Evolutionary conservation across 2,797 vertebrate species (phyloP).

Genomic region (Florisuga fusca): DNA sequence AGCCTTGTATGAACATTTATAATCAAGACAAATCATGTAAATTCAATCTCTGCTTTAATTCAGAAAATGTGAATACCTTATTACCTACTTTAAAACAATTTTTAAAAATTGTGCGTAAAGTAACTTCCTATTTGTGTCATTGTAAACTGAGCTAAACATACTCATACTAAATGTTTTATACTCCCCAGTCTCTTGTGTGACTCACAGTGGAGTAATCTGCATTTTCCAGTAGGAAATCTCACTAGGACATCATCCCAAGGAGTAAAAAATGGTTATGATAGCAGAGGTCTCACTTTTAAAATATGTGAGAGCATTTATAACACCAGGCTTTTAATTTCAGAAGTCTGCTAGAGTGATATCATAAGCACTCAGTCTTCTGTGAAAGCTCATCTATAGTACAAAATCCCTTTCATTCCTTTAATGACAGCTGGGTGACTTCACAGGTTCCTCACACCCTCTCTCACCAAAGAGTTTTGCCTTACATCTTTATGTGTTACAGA

Average conservation of each 20-base stretch:
- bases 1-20: neutral
- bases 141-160: neutral
- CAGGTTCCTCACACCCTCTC: neutral
- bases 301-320: neutral
- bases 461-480: neutral
- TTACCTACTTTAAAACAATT: neutral
- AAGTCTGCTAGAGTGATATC: neutral
- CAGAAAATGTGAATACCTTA: neutral
- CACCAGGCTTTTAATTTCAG: neutral
- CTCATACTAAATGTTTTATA: neutral
- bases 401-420: neutral
- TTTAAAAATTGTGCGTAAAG: neutral
- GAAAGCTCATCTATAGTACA: neutral
- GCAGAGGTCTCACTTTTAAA: neutral
- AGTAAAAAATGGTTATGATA: neutral
- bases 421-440: neutral
- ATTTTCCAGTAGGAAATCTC: neutral
- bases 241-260: neutral
- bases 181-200: neutral
- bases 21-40: slow-evolving; percentile 6
- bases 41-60: neutral
- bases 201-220: neutral
- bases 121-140: neutral
- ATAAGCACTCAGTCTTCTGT: neutral
- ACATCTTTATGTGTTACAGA: neutral